A percentile compares a stretch with the other conserved stretches of the same genome.
These are phyloP conservation scores for Agrotis clavis DNA, from an alignment of 2,888 invertebrate genomes.

Conservation along the genomic window DNA sequence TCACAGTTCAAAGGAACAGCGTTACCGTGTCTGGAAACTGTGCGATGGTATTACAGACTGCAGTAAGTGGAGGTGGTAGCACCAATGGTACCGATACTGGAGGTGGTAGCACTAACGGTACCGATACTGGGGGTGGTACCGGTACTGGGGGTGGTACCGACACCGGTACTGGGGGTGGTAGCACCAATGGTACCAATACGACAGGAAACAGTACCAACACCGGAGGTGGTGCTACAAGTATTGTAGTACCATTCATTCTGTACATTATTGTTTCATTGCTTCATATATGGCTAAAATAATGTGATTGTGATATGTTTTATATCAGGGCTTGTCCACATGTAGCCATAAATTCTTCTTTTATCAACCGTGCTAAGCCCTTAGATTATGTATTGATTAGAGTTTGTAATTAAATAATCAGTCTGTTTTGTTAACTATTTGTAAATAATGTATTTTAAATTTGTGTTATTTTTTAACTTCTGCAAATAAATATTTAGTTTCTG, in stretches of 20 bases:
- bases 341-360: not conserved
- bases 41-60: constrained; percentile 38
- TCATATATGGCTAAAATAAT: constrained; percentile 30
- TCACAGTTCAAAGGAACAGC: not conserved
- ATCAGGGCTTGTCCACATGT: not conserved
- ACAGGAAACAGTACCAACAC: not conserved
- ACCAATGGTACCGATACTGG: not conserved
- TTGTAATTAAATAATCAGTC: not conserved
- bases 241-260: constrained; percentile 33
- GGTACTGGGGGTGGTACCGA: not conserved
- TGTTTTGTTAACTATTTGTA: constrained; percentile 15
- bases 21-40: constrained; percentile 35
- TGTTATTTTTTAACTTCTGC: not conserved
- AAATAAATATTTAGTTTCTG: constrained; percentile 14
- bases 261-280: constrained; percentile 22
- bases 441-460: constrained; percentile 7
- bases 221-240: constrained; percentile 11
- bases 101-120: not conserved
- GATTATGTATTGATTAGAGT: not conserved
- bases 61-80: not conserved
- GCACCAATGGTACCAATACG: not conserved
- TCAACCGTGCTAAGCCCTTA: not conserved
- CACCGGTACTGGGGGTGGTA: not conserved
- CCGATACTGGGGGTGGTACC: not conserved
- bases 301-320: not conserved